These are phyloP conservation scores for Sycophila texana DNA, from an alignment of 2,888 invertebrate genomes.

Conservation along the genomic window DNA sequence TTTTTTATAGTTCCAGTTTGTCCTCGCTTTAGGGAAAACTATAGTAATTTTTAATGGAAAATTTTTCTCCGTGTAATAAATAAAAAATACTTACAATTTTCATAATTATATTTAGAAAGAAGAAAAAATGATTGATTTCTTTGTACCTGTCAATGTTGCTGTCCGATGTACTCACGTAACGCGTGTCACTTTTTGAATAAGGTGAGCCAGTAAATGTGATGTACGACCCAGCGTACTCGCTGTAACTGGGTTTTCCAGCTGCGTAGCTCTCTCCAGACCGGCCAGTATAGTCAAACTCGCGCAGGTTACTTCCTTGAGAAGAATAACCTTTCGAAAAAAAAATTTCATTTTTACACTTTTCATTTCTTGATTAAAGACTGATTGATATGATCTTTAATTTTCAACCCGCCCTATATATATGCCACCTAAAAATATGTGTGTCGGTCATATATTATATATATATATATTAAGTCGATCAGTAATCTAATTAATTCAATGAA, in stretches of 20 bases:
- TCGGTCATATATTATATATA: no score
- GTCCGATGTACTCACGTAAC: slow-evolving; percentile 35
- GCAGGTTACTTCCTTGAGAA: slow-evolving; percentile 18
- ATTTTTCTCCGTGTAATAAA: no score
- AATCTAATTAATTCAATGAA: no score
- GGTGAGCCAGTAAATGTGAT: slow-evolving; percentile 19
- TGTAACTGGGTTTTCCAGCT: slow-evolving; percentile 56
- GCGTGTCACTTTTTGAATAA: slow-evolving; percentile 55
- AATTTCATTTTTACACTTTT: not conserved
- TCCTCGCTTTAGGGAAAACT: no score
- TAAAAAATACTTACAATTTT: no score
- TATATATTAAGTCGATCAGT: no score
- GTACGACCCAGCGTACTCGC: slow-evolving; percentile 25
- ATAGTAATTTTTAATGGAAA: no score
- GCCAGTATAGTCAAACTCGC: slow-evolving; percentile 49
- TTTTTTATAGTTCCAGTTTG: no score
- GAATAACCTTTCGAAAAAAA: slow-evolving; percentile 42
- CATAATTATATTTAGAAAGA: not conserved
- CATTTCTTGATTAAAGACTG: no score
- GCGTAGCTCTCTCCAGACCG: slow-evolving; percentile 46
- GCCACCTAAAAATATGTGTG: no score
- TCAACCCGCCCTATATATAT: not conserved
- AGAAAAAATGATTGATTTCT: not conserved
- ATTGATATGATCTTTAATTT: not conserved
- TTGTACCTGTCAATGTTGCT: slow-evolving; percentile 9